Conservation (phyloP, 2,888 invertebrate species). For the Ernsta delagoae region DNA sequence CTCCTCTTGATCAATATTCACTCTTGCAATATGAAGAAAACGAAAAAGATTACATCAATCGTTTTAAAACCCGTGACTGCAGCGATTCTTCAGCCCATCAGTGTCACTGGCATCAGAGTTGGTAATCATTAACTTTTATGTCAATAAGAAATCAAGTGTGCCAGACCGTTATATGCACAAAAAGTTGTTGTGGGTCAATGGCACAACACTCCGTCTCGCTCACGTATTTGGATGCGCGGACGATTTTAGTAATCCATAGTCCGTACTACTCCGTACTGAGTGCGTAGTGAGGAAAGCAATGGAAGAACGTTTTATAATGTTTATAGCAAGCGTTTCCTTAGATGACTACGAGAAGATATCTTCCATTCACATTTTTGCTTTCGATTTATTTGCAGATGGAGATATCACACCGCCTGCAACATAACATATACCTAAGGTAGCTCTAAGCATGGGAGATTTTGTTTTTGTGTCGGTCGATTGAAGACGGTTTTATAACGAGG, state of each 20-base stretch:
- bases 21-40: background rate
- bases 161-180: constrained; percentile 78
- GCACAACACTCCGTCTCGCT: constrained; percentile 61
- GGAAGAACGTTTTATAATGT: too few species aligned
- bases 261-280: background rate
- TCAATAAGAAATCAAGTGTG: constrained; percentile 79
- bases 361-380: background rate
- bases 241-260: constrained; percentile 39
- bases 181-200: constrained; percentile 80
- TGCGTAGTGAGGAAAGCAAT: background rate
- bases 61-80: constrained; percentile 6
- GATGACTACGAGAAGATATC: background rate
- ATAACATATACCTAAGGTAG: too few species aligned
- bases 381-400: too few species aligned
- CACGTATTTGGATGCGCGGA: constrained; percentile 47
- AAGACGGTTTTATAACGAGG: too few species aligned
- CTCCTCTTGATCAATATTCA: background rate
- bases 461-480: too few species aligned
- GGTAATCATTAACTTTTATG: constrained; percentile 68
- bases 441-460: too few species aligned
- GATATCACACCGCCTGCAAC: too few species aligned
- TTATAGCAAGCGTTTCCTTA: background rate
- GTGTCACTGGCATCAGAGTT: constrained; percentile 47
- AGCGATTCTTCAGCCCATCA: constrained; percentile 26
- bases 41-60: constrained; percentile 4